Evolutionary conservation across 2,888 invertebrate species (phyloP).

Genomic region (Aleiodes alternator): DNA sequence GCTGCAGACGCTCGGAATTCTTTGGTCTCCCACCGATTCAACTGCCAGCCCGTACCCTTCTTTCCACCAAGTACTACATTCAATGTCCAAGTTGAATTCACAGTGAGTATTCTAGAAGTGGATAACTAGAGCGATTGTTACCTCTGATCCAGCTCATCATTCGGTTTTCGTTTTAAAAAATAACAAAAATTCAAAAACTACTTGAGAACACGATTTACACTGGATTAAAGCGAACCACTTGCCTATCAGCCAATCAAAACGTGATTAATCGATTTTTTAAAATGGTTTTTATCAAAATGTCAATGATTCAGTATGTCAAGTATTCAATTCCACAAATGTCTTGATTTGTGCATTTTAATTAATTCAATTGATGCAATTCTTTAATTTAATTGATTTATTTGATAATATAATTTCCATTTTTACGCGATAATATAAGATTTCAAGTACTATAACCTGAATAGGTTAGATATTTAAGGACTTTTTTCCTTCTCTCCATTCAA

Average conservation of each 20-base stretch:
- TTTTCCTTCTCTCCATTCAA: too few species aligned
- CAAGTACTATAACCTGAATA: too few species aligned
- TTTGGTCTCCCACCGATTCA: slow-evolving; percentile 11
- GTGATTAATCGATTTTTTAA: too few species aligned
- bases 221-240: neutral
- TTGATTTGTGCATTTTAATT: too few species aligned
- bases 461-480: too few species aligned
- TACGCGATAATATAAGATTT: too few species aligned
- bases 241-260: neutral
- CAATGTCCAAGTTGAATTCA: slow-evolving; percentile 17
- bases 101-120: slow-evolving; percentile 18
- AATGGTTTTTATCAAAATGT: too few species aligned
- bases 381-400: too few species aligned
- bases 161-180: slow-evolving; percentile 21
- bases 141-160: slow-evolving; percentile 20
- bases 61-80: neutral
- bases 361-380: too few species aligned
- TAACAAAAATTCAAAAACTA: slow-evolving; percentile 2
- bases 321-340: too few species aligned
- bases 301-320: too few species aligned
- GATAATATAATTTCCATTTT: too few species aligned
- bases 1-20: slow-evolving; percentile 36
- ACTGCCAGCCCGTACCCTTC: slow-evolving; percentile 2
- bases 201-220: neutral
- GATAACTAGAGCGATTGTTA: slow-evolving; percentile 40